These are phyloP conservation scores for Suncus etruscus DNA, from an alignment of 2,113 vertebrate genomes.

Conservation along the genomic window DNA sequence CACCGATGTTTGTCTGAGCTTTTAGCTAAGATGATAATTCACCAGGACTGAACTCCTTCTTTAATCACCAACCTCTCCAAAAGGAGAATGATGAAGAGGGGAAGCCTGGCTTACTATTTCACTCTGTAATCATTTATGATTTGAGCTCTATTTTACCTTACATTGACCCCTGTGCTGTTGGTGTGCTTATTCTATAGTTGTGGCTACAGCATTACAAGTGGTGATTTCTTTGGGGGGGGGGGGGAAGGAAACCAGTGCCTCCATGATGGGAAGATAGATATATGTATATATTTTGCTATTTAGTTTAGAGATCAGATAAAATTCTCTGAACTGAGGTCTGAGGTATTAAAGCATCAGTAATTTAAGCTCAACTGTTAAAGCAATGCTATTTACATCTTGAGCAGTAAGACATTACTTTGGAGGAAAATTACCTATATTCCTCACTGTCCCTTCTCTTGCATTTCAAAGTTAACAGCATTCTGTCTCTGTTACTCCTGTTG, in stretches of 20 bases:
- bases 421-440: background rate
- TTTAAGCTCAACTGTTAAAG: background rate
- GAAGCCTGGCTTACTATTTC: constrained; percentile 68
- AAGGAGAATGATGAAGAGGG: constrained; percentile 26
- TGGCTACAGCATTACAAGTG: background rate
- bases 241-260: background rate
- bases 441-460: background rate
- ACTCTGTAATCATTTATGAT: constrained; percentile 70
- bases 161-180: constrained; percentile 37
- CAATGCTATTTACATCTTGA: constrained; percentile 4
- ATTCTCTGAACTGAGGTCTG: background rate
- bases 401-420: background rate
- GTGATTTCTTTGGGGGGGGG: background rate
- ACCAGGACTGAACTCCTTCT: constrained; percentile 59
- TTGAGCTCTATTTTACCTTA: constrained; percentile 62
- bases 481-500: background rate
- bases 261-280: background rate
- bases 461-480: background rate
- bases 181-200: background rate
- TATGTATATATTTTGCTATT: too few relatives aligned
- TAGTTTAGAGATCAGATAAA: background rate
- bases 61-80: constrained; percentile 64
- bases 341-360: background rate
- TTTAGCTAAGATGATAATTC: constrained; percentile 54
- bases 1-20: constrained; percentile 9